Evolutionary conservation across 2,113 vertebrate genomes (phyloP).

Genomic region (Zosterops borbonicus): DNA sequence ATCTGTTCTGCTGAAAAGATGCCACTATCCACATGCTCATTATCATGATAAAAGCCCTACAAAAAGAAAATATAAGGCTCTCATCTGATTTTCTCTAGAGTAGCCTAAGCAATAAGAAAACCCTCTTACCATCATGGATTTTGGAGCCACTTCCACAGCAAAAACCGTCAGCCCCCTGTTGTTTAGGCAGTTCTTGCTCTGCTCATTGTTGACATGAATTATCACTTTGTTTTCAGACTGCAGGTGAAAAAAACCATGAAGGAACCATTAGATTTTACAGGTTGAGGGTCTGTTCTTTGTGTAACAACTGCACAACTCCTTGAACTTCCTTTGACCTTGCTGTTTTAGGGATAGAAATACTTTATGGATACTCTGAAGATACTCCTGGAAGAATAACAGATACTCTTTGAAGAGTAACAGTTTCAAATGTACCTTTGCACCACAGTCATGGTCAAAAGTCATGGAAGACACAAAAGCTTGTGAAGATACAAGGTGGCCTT

Average conservation of each 20-base stretch:
- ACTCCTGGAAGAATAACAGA: not conserved
- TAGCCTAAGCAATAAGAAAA: not conserved
- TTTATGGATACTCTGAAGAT: not conserved
- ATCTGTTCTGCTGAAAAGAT: not conserved
- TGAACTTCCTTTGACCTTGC: not conserved
- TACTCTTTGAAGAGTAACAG: not conserved
- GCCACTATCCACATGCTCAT: not conserved
- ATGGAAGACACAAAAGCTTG: not conserved
- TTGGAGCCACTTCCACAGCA: conserved; percentile 89
- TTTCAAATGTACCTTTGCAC: not conserved
- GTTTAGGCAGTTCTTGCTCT: conserved; percentile 87
- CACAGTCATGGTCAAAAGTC: not conserved
- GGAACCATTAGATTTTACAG: not conserved
- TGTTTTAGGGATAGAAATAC: not conserved
- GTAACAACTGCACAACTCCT: not conserved
- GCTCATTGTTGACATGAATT: conserved; percentile 88
- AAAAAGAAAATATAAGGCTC: not conserved
- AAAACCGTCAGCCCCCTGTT: conserved; percentile 85
- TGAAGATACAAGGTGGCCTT: not conserved
- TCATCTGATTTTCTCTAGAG: not conserved
- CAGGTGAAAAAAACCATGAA: conserved; percentile 31
- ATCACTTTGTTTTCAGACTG: conserved; percentile 88
- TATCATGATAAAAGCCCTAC: not conserved
- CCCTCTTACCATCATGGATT: conserved; percentile 81
- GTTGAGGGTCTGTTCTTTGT: not conserved